phyloP scores from a whole-genome alignment of 2,797 vertebrate genomes.

The Gymnocypris eckloni region DNA sequence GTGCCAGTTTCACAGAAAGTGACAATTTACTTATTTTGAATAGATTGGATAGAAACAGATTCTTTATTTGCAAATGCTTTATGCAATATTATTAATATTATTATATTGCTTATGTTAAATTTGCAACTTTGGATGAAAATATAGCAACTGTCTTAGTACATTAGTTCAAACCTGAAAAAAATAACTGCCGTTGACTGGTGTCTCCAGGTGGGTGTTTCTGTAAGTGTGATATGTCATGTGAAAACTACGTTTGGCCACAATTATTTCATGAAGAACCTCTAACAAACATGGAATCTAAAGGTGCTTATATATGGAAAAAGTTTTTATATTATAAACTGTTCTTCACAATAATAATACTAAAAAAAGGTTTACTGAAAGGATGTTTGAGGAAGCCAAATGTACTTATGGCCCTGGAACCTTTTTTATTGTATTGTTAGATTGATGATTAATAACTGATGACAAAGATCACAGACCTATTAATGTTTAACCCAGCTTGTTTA shows the following conservation, averaged over 20 bases:
- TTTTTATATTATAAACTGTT: neutral
- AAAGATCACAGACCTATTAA: neutral
- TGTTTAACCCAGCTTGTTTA: slow-evolving; percentile 14
- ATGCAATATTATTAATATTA: no score
- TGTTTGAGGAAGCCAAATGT: neutral
- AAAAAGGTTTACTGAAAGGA: neutral
- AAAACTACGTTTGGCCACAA: neutral
- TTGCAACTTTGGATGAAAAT: no score
- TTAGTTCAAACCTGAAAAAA: neutral
- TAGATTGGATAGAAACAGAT: no score
- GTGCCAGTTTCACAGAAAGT: no score
- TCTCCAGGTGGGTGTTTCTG: no score
- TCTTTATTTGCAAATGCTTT: no score
- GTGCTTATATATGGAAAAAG: neutral
- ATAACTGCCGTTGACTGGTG: no score
- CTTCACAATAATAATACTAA: no score
- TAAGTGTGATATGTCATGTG: neutral
- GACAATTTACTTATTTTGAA: no score
- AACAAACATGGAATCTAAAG: neutral
- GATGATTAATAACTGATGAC: neutral
- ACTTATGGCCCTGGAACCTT: neutral
- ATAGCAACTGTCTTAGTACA: neutral
- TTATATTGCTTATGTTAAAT: no score
- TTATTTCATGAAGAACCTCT: neutral
- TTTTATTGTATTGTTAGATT: neutral